phyloP scores from a whole-genome alignment of 2,888 invertebrate genomes.

The Brachypalpus laphriformis region DNA sequence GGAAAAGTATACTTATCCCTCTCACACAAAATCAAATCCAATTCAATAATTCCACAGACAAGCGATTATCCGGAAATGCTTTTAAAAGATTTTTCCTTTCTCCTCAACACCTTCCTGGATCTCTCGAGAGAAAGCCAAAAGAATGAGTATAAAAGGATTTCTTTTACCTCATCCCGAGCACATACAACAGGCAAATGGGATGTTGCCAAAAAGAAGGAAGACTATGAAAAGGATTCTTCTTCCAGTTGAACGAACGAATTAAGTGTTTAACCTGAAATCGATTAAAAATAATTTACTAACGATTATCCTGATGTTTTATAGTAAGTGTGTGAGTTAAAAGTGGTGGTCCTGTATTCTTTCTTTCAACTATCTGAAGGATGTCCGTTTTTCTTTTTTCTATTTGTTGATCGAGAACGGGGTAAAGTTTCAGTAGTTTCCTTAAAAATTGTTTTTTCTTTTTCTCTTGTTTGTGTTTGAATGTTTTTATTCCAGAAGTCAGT shows the following conservation, averaged over 20 bases:
- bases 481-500: conserved; percentile 14
- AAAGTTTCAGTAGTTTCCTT: conserved; percentile 17
- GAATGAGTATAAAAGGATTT: conserved; percentile 38
- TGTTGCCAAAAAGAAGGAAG: conserved; percentile 48
- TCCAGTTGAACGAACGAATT: conserved; percentile 62
- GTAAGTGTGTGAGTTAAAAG: neutral
- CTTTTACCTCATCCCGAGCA: conserved; percentile 14
- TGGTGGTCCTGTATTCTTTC: conserved; percentile 6
- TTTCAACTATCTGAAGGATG: neutral
- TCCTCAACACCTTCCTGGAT: conserved; percentile 42
- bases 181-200: conserved; percentile 41
- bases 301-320: conserved; percentile 53
- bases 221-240: conserved; percentile 44
- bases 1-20: conserved; percentile 21
- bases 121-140: neutral
- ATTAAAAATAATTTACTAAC: conserved; percentile 74
- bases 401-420: neutral
- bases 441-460: neutral
- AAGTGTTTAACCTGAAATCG: conserved; percentile 72
- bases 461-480: conserved; percentile 5
- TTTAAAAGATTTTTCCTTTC: conserved; percentile 59
- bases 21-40: conserved; percentile 60
- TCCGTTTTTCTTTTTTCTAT: neutral
- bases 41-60: conserved; percentile 70
- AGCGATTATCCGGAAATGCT: conserved; percentile 69